Base-by-base conservation (phyloP, 2,888 invertebrate species). In the Drosophila paranaensis region DNA sequence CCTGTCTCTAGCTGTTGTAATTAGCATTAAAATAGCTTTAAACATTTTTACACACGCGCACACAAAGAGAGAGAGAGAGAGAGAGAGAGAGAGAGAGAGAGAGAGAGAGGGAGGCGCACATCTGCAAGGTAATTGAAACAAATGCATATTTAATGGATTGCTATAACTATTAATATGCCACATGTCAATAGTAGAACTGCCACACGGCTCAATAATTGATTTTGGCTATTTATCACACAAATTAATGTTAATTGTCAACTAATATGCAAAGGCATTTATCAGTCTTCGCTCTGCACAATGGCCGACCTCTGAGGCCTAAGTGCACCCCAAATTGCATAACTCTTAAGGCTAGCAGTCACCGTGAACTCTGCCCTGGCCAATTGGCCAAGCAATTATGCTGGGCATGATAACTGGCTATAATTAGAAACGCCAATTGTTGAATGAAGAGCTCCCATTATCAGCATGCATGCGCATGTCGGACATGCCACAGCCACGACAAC, bases 191-290 rank as follows among this genome's bases (percentile, higher is more conserved):
- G 67, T 61, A 50, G 62, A 55, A 72, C 56, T 53, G 54, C 56
- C 50, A 40, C 48, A 25, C 42, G 53, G 51, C 50, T 51, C 50
- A 82, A 73, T 87, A 86, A 86, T 86, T 89, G 89, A 89, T 89
- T 89, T 88, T 74, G 62, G 45, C 74, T 58, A 88, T 85, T 86
- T 84, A 89, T 89, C 89, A 89, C 82, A 61, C 75, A 82, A 89
- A 84, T 84, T 72, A 75, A 74, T 69, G 72, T 73, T 84, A 87
- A 86, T 89, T 87, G 88, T 79, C 64, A 70, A 63, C 81, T 87
- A 83, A 86, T 89, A 71, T 63, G 54, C 46, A 37, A 73, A 35
- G 56, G 40, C 78, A 75, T 79, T 71, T 63, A 74, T 67, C 79
- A 75, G 57, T 40, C 40, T 39, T 42, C 60, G 27, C 11, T 14